Evolutionary conservation across 2,888 invertebrate genomes (phyloP).

Genomic region (Zaprionus bogoriensis): DNA sequence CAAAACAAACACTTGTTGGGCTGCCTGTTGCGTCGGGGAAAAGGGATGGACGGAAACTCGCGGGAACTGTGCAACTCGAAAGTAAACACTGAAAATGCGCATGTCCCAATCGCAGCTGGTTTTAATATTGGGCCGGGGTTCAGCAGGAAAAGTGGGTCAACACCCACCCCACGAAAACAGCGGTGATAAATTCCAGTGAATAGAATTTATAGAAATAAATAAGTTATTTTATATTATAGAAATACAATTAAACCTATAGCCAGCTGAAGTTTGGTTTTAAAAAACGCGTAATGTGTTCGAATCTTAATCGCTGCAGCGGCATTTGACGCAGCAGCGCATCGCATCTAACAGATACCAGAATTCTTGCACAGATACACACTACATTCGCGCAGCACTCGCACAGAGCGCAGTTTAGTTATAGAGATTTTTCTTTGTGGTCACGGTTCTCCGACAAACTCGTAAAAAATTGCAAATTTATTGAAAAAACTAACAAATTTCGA

Average conservation of each 20-base stretch:
- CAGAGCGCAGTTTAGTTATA: conserved; percentile 68
- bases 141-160: conserved; percentile 62
- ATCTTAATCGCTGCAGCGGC: neutral
- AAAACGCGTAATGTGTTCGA: no score
- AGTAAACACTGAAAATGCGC: conserved; percentile 61
- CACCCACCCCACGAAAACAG: conserved; percentile 21
- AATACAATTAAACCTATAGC: neutral
- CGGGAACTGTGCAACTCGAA: conserved; percentile 37
- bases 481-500: conserved; percentile 82
- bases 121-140: conserved; percentile 8
- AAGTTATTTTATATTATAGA: neutral
- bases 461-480: conserved; percentile 82
- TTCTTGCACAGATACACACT: conserved; percentile 65
- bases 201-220: neutral
- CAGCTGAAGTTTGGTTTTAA: neutral
- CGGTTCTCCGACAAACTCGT: conserved; percentile 69
- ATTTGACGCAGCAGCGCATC: neutral
- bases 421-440: conserved; percentile 76
- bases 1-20: conserved; percentile 75
- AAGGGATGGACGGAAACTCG: conserved; percentile 22
- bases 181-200: conserved; percentile 11
- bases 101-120: conserved; percentile 67
- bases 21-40: neutral
- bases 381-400: conserved; percentile 3
- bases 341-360: conserved; percentile 34